These are phyloP conservation scores for Smutsia temminckii DNA, from an alignment of 2,797 vertebrate species.

Conservation along the genomic window DNA sequence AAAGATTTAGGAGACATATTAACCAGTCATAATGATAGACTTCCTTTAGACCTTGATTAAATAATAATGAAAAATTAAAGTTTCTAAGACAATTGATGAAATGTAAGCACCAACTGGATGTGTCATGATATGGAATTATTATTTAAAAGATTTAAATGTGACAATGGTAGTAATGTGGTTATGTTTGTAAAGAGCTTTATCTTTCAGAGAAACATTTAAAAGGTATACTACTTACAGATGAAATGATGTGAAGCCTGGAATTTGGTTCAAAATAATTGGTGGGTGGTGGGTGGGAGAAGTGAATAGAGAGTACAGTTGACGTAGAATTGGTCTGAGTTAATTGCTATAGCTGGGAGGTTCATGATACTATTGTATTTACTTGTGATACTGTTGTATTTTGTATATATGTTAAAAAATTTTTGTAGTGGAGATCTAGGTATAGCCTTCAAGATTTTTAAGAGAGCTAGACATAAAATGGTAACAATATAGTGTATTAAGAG, in stretches of 20 bases:
- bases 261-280: slow-evolving; percentile 38
- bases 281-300: background rate
- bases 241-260: background rate
- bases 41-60: background rate
- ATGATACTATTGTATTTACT: background rate
- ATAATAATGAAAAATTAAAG: slow-evolving; percentile 27
- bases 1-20: background rate
- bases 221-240: background rate
- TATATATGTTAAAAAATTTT: background rate
- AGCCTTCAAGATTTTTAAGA: background rate
- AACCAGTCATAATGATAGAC: background rate
- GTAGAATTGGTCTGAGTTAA: background rate
- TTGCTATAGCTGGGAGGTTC: background rate
- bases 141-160: background rate
- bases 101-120: background rate
- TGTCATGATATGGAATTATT: background rate
- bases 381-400: background rate
- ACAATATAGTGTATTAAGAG: background rate
- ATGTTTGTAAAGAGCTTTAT: background rate
- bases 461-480: background rate
- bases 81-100: background rate
- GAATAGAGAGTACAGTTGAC: background rate
- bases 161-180: background rate
- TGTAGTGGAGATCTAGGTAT: background rate
- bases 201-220: background rate